Base-by-base conservation (phyloP, 2,113 vertebrate genomes). In the Cololabis saira region DNA sequence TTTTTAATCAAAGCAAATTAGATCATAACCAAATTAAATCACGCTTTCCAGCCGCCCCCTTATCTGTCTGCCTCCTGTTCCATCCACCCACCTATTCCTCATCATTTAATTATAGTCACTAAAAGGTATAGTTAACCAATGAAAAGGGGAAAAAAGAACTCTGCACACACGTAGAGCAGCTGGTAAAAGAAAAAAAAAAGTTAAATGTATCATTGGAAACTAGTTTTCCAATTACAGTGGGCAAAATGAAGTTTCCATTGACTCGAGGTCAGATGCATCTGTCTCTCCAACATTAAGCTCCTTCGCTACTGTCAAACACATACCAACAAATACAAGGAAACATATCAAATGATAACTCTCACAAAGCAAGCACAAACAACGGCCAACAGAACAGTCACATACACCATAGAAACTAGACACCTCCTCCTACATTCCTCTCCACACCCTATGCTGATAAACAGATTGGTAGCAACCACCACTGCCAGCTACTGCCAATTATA, bases 1-100 rank as follows among this genome's bases (percentile, higher is more conserved):
- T 93, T 93, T 93, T 93, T 93, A 93, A 93, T 93, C 93, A 93
- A 93, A 93, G 93, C 91, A 93, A 93, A 93, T 93, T 89, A 92
- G 91, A 93, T 93, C 91, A 93, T 90, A 92, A 92, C 90, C 89
- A 92, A 93, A 93, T 93, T 91, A 92, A 93, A 92, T 91, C 90
- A 85, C 76, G 87, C 90, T 92, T 90, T 91, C 87, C 91, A 90
- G 83, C 89, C 83, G 53, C 86, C 87, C 89, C 88, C 86, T 83
- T 78, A 77, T 78, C 80, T 82, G 76, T 89, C 88, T 83, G 66
- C 82, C 83, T 87, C 83, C 90, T 82, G 81, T 85, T 74, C 83
- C 84, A 89, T 82, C 90, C 86, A 81, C 89, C 87, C 87, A 88
- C 90, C 85, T 89, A 77, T 84, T 86, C 87, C 80, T 86, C 87